Conservation (phyloP, 2,888 invertebrate species). For the Xestia xanthographa region DNA sequence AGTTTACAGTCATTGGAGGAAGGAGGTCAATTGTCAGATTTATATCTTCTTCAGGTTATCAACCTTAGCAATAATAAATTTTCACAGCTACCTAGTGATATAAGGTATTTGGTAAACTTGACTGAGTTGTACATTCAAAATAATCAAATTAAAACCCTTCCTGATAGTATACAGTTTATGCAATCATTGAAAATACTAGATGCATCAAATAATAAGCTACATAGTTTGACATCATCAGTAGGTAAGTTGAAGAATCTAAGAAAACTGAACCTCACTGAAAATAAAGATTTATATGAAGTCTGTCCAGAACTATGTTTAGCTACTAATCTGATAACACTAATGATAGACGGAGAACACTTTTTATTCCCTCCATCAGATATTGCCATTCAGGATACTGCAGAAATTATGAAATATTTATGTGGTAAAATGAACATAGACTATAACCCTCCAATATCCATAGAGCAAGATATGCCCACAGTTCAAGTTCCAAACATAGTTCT, state of each 20-base stretch:
- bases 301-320: constrained; percentile 92
- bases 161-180: constrained; percentile 92
- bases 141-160: constrained; percentile 93
- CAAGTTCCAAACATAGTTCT: constrained; percentile 78
- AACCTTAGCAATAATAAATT: constrained; percentile 93
- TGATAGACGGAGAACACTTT: constrained; percentile 91
- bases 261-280: constrained; percentile 91
- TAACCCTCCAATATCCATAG: constrained; percentile 79
- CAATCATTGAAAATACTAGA: constrained; percentile 92
- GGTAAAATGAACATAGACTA: constrained; percentile 87
- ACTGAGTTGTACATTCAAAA: constrained; percentile 94
- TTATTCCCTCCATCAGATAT: constrained; percentile 92
- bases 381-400: constrained; percentile 90
- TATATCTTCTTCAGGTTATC: constrained; percentile 92
- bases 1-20: constrained; percentile 92
- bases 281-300: constrained; percentile 90
- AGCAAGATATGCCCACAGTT: constrained; percentile 75
- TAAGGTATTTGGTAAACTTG: constrained; percentile 92
- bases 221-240: constrained; percentile 91
- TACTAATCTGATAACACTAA: constrained; percentile 91
- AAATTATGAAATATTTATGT: constrained; percentile 92
- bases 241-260: constrained; percentile 92
- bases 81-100: constrained; percentile 91
- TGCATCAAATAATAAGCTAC: constrained; percentile 93
- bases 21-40: constrained; percentile 93